phyloP scores from a whole-genome alignment of 2,888 invertebrate genomes.

The Serripes groenlandicus region DNA sequence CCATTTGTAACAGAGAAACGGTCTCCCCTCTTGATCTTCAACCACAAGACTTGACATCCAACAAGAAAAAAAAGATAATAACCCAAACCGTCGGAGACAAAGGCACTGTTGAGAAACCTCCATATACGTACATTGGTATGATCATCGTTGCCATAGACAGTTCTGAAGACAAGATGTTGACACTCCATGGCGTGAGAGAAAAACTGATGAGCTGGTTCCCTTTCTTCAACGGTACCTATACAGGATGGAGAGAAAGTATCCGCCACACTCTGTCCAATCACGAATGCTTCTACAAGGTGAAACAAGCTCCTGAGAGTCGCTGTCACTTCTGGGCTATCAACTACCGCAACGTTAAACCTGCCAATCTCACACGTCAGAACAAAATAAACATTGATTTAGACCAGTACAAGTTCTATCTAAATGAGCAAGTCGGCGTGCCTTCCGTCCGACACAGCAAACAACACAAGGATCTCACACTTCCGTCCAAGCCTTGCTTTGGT shows the following conservation, averaged over 20 bases:
- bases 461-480: not conserved
- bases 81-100: not conserved
- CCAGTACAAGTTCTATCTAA: constrained; percentile 22
- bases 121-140: constrained; percentile 78
- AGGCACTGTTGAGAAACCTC: constrained; percentile 68
- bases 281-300: constrained; percentile 69
- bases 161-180: constrained; percentile 62
- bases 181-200: constrained; percentile 65
- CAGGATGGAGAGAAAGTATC: constrained; percentile 75
- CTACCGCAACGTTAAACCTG: constrained; percentile 15
- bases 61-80: not conserved
- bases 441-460: not conserved
- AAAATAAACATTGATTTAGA: not conserved
- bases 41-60: not conserved
- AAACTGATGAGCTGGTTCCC: constrained; percentile 70
- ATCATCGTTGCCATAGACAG: constrained; percentile 69
- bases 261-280: constrained; percentile 73
- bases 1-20: not conserved
- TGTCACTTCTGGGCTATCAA: constrained; percentile 29
- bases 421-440: constrained; percentile 47
- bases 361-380: constrained; percentile 20
- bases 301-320: not conserved
- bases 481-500: not conserved
- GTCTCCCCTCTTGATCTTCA: not conserved
- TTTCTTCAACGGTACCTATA: constrained; percentile 73